A percentile compares a stretch with the other conserved stretches of the same genome.
phyloP scores from a whole-genome alignment of 2,888 invertebrate species.

The Cenopis cana region DNA sequence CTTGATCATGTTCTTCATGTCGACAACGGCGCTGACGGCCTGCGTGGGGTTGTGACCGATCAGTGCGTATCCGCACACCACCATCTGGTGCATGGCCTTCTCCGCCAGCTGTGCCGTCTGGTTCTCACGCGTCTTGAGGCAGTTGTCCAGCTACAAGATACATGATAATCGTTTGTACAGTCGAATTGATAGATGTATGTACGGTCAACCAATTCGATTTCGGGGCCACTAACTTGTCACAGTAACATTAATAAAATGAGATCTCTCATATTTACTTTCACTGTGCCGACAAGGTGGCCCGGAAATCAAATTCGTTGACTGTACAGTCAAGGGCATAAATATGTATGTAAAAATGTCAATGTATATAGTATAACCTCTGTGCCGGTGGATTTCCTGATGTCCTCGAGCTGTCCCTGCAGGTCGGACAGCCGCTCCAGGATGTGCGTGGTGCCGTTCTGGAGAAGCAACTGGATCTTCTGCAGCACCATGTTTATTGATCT shows the following conservation, averaged over 20 bases:
- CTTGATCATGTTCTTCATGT: constrained; percentile 70
- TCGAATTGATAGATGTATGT: no score
- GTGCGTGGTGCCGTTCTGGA: constrained; percentile 74
- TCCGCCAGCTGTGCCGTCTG: constrained; percentile 70
- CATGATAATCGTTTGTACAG: no score
- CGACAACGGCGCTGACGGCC: constrained; percentile 67
- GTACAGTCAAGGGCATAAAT: no score
- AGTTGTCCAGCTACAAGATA: constrained; percentile 63
- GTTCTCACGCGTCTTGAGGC: constrained; percentile 64
- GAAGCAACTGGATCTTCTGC: constrained; percentile 69
- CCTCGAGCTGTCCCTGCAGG: constrained; percentile 62
- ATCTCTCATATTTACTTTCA: no score
- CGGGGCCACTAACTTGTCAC: no score
- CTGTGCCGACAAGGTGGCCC: no score
- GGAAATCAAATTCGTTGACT: no score
- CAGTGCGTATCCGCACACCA: constrained; percentile 77
- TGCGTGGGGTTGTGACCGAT: constrained; percentile 78
- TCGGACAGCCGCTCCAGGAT: constrained; percentile 69
- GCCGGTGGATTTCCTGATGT: constrained; percentile 59
- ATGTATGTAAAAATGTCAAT: no score
- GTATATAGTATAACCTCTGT: constrained; percentile 55
- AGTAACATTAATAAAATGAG: no score
- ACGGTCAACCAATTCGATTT: no score
- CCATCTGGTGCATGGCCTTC: constrained; percentile 79
- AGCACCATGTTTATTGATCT: constrained; percentile 77